phyloP scores from a whole-genome alignment of 1,140 invertebrate species.

The Anagrus nilaparvatae region DNA sequence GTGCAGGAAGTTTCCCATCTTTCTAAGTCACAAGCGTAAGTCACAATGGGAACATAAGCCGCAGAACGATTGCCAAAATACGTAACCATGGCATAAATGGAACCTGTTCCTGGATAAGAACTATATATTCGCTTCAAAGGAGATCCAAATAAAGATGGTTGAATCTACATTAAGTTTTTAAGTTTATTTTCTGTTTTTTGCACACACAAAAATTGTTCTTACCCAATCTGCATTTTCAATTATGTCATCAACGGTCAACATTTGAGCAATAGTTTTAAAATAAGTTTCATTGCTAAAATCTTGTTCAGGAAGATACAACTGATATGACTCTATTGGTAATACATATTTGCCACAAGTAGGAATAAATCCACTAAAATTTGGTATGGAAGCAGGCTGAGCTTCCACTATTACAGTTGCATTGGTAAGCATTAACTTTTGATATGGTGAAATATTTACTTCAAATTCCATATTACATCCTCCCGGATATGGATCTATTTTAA shows the following conservation, averaged over 20 bases:
- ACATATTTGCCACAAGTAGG: conserved; percentile 30
- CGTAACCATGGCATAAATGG: conserved; percentile 52
- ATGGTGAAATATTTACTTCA: conserved; percentile 53
- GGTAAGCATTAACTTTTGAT: conserved; percentile 42
- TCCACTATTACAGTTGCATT: conserved; percentile 48
- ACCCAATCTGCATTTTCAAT: conserved; percentile 47
- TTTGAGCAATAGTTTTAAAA: conserved; percentile 50
- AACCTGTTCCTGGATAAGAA: conserved; percentile 53
- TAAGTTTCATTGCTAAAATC: conserved; percentile 48
- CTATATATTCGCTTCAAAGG: conserved; percentile 44
- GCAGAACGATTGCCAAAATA: conserved; percentile 36
- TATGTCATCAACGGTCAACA: conserved; percentile 52
- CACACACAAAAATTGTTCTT: conserved; percentile 6
- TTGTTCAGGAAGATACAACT: conserved; percentile 49
- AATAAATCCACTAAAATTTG: conserved; percentile 16
- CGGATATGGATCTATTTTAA: conserved; percentile 55
- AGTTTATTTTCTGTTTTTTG: background rate
- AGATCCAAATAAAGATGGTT: conserved; percentile 15
- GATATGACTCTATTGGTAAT: conserved; percentile 49
- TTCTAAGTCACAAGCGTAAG: conserved; percentile 51
- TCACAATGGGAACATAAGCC: conserved; percentile 56
- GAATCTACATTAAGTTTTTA: conserved; percentile 26
- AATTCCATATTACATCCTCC: conserved; percentile 70
- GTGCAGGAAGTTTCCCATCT: conserved; percentile 38
- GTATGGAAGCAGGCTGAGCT: conserved; percentile 45